phyloP scores from a whole-genome alignment of 64 coral and sea anemone genomes.

The Actinia equina region DNA sequence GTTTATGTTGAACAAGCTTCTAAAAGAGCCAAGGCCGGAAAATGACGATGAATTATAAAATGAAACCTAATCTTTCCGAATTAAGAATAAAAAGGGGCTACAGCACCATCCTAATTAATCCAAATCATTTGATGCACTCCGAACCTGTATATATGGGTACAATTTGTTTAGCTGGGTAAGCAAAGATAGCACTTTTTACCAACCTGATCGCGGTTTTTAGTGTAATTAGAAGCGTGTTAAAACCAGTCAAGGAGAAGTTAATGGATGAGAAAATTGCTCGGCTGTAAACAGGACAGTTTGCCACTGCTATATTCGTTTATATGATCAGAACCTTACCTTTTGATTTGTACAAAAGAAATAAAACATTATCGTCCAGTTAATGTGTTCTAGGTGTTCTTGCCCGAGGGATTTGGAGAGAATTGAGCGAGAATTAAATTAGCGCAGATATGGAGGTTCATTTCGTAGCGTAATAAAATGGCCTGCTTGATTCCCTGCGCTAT shows the following conservation, averaged over 20 bases:
- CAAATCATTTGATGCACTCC: slow-evolving; percentile 7
- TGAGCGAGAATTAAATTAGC: not conserved
- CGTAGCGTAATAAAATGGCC: not conserved
- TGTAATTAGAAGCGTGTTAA: not conserved
- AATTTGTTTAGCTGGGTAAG: slow-evolving; percentile 24
- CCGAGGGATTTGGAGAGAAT: not conserved
- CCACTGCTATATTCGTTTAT: not conserved
- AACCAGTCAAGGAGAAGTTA: not conserved
- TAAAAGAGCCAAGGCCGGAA: not conserved
- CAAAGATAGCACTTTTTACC: not conserved
- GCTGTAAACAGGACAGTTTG: not conserved
- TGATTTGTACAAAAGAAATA: not conserved
- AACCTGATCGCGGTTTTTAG: slow-evolving; percentile 8
- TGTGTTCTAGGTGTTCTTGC: not conserved
- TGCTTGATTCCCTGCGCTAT: not conserved
- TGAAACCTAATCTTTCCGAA: not conserved
- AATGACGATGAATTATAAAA: not conserved
- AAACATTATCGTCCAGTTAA: not conserved
- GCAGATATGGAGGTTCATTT: not conserved
- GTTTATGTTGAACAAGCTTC: not conserved
- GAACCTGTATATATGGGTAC: not conserved
- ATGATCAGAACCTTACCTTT: not conserved
- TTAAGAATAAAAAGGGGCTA: slow-evolving; percentile 4
- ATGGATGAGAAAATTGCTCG: not conserved
- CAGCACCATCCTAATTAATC: not conserved